Evolutionary conservation across 2,888 invertebrate genomes (phyloP), one percentile per base, ranked within the genome.

Genomic region (Orthosia gracilis): DNA sequence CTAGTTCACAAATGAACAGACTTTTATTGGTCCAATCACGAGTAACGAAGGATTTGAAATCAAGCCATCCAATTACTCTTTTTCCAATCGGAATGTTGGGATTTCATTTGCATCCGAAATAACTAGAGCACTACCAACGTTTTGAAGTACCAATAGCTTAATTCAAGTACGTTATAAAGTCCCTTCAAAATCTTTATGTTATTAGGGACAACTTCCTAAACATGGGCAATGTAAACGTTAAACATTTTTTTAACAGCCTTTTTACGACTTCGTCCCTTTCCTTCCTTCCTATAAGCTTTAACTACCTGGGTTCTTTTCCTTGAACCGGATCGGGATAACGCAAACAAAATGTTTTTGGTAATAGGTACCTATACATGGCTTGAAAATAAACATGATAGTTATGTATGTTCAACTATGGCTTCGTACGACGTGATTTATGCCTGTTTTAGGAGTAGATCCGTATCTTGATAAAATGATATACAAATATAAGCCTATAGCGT

Each of bases 221-320:
- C 81, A 80, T 59, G 55, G 13, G 52, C 76, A 64, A 76, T 52
- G 66, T 76, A 75, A 79, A 68, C 76, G 49, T 59, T 80, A 65
- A 76, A 81, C 71, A 64, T 81, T 80, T 81, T 80, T 76, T 68
- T 63, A 73, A 77, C 69, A 66, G 69, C 58, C 64, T 55, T 82
- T 81, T 74, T 82, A 78, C 57, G 64, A 68, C 54, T 62, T 26
- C 50, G 82, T 70, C 68, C 78, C 49, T 63, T 82, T 78, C 70
- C 82, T 80, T 67, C 62, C 80, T 75, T 75, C 65, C 68, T 73
- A 77, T 78, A 75, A 62, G 57, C n/a, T 75, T 72, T 69, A 66
- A 71, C 79, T 82, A 82, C 81, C 81, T 82, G 81, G 65, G 57
- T 66, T 68, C 67, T 78, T 58, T 72, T 75, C 70, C 59, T 66